Percentiles rank a stretch among this genome's conserved stretches.
phyloP scores from a whole-genome alignment of 1,140 invertebrate species.

The Hestina assimilis region DNA sequence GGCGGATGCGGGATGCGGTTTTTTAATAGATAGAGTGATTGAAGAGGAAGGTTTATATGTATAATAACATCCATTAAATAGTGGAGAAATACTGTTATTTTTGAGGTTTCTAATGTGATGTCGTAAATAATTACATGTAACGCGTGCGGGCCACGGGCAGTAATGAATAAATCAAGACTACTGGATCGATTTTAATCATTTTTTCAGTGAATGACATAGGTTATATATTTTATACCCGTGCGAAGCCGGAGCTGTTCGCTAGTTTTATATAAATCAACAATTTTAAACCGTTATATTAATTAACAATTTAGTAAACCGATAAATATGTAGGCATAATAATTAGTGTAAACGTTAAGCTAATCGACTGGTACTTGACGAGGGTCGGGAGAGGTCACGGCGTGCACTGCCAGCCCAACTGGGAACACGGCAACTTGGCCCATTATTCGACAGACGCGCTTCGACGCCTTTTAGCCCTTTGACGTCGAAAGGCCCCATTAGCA shows the following conservation, averaged over 20 bases:
- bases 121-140: too few species aligned
- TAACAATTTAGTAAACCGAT: conserved; percentile 17
- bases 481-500: conserved; percentile 70
- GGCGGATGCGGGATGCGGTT: too few species aligned
- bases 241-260: too few species aligned
- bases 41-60: too few species aligned
- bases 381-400: conserved; percentile 57
- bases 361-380: conserved; percentile 71
- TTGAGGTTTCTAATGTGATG: too few species aligned
- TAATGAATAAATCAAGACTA: background rate
- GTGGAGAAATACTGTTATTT: too few species aligned
- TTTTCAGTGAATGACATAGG: too few species aligned
- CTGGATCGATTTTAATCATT: background rate
- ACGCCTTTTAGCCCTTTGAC: conserved; percentile 70
- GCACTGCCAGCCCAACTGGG: conserved; percentile 18
- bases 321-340: conserved; percentile 42
- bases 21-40: too few species aligned
- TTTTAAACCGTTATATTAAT: background rate
- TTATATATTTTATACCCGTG: too few species aligned
- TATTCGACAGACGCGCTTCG: conserved; percentile 70
- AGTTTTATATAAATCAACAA: too few species aligned
- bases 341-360: conserved; percentile 67
- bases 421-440: conserved; percentile 56
- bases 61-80: too few species aligned
- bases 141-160: too few species aligned